These are phyloP conservation scores for Gymnopithys bicolor DNA, from an alignment of 2,797 vertebrate genomes.

Conservation along the genomic window DNA sequence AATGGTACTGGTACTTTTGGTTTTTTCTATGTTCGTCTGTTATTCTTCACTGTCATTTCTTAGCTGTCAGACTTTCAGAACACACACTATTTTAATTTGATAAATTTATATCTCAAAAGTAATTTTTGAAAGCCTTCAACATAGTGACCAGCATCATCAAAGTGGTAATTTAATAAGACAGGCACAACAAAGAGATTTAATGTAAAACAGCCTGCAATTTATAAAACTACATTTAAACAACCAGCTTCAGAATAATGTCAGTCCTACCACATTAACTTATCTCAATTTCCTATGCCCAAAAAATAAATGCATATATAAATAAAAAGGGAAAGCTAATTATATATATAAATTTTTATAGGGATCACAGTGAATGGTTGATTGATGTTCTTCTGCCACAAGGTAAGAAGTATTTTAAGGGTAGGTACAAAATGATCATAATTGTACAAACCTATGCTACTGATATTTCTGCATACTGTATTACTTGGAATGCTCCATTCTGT, in stretches of 20 bases:
- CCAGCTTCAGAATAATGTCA: constrained; percentile 3
- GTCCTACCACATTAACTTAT: neutral
- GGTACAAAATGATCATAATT: constrained; percentile 39
- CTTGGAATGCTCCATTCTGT: neutral
- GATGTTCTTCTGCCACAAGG: constrained; percentile 99
- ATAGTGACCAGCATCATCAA: constrained; percentile 14
- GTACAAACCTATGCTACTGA: neutral
- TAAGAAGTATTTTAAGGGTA: constrained; percentile 78
- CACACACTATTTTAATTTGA: constrained; percentile 8
- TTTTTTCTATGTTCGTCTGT: neutral
- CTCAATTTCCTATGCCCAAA: constrained; percentile 22
- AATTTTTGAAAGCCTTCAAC: constrained; percentile 48
- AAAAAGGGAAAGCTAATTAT: constrained; percentile 38
- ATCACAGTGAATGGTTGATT: constrained; percentile 96
- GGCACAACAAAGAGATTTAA: constrained; percentile 8
- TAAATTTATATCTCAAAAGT: constrained; percentile 51
- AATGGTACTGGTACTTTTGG: neutral
- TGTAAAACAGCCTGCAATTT: constrained; percentile 25
- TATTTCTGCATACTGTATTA: neutral
- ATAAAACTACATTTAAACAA: constrained; percentile 34
- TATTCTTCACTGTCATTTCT: neutral
- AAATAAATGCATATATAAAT: neutral
- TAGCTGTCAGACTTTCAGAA: neutral
- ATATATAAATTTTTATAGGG: constrained; percentile 77
- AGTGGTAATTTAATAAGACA: constrained; percentile 39